Base-by-base conservation (phyloP, 1,140 invertebrate species). In the Adoxophyes honmai region DNA sequence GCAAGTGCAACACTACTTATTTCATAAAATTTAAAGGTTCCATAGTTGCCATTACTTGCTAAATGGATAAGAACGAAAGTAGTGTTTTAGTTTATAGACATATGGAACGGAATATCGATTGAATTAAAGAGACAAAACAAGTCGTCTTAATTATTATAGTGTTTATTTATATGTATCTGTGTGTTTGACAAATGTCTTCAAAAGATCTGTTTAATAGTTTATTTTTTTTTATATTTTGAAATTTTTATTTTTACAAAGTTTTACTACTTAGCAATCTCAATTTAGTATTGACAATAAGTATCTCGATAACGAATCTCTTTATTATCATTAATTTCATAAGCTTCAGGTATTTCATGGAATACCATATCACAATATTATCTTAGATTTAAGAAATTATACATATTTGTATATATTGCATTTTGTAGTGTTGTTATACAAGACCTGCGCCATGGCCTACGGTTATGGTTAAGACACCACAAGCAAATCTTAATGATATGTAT, bases 301-400 rank as follows among this genome's bases (percentile, higher is more conserved):
- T 28, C 6, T 28, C 21, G 5, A 38, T 11, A 52, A 35, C 7
- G 7, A 52, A 52, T 35, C 51, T 35, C 51, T 14, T 35, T 16
- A 15, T 4, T 21, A 18, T 35, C 10, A 15, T 4, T 21, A 18
- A 8, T 44, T 9, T 28, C 16, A 3, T 48, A 18, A 48, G 18
- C 18, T 4, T 48, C 5, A 28, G 42, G 21, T 48, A 48, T 44
- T 44, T 11, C 21, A 11, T 48, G 16, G n/a, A 38, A 53, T 42
- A 52, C 35, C 64, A 75, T 71, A 70, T 81, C 61, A 63, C 62
- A 70, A 55, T 59, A 73, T 70, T 71, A 68, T 70, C 60, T 58
- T 82, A 77, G 68, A 48, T 48, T 3, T 48, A 48, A 28, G 42
- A 28, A 14, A 42, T 62, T 66, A 60, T 68, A 72, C 68, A 66